Conservation (phyloP, 1,140 invertebrate genomes). For the Diuraphis noxia region DNA sequence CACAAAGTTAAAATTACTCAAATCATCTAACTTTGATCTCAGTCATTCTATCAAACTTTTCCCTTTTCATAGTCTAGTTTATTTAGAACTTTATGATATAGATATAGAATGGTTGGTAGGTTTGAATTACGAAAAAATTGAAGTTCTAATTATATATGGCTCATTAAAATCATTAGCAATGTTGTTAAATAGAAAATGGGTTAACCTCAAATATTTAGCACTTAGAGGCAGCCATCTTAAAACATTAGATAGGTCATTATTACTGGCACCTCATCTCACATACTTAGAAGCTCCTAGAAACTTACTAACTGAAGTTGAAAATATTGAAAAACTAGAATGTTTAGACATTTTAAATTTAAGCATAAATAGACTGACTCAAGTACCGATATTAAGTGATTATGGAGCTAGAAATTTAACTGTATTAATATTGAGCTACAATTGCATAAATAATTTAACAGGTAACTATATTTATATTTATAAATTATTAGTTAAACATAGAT, state of each 20-base stretch:
- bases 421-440: slow-evolving; percentile 66
- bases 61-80: slow-evolving; percentile 33
- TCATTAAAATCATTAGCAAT: background rate
- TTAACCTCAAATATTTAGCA: slow-evolving; percentile 14
- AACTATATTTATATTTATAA: slow-evolving; percentile 50
- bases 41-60: background rate
- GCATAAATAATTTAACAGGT: slow-evolving; percentile 62
- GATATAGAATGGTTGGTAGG: slow-evolving; percentile 44
- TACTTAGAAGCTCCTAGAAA: slow-evolving; percentile 42
- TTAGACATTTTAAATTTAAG: slow-evolving; percentile 47
- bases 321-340: slow-evolving; percentile 35
- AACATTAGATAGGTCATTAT: background rate
- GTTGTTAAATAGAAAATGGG: slow-evolving; percentile 40
- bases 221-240: background rate
- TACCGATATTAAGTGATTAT: slow-evolving; percentile 65
- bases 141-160: slow-evolving; percentile 28
- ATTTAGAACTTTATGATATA: slow-evolving; percentile 41
- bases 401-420: slow-evolving; percentile 62
- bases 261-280: background rate
- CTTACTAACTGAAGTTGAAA: background rate
- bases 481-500: background rate
- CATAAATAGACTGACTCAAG: slow-evolving; percentile 47
- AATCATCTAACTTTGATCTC: slow-evolving; percentile 5
- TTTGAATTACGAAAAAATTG: slow-evolving; percentile 20
- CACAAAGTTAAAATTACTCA: background rate